These are phyloP conservation scores for Aporrectodea caliginosa DNA, from an alignment of 1,140 invertebrate genomes.

Conservation along the genomic window DNA sequence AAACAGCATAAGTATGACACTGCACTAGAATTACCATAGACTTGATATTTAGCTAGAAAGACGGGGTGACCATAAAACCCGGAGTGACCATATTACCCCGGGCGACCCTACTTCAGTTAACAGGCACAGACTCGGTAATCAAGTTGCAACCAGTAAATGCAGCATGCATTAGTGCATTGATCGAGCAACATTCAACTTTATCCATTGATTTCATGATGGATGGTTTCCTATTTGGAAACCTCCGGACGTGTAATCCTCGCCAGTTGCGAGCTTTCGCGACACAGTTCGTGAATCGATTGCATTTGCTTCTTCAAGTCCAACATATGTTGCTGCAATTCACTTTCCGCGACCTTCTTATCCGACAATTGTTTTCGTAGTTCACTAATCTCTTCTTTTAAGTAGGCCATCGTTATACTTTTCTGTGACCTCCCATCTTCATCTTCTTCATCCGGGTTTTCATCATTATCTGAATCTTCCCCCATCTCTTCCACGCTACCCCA, in stretches of 20 bases:
- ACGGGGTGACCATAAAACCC: too few relatives aligned
- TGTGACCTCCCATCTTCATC: conserved; percentile 4
- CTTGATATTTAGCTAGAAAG: too few relatives aligned
- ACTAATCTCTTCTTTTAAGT: conserved; percentile 6
- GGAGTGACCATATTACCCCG: too few relatives aligned
- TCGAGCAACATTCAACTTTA: too few relatives aligned
- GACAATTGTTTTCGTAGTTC: not conserved
- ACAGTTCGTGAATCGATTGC: conserved; percentile 18
- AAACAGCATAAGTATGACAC: too few relatives aligned
- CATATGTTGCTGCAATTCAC: not conserved
- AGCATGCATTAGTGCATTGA: too few relatives aligned
- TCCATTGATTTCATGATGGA: too few relatives aligned
- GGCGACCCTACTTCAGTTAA: too few relatives aligned
- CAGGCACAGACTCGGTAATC: too few relatives aligned
- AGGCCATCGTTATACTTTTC: not conserved
- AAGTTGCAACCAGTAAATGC: too few relatives aligned
- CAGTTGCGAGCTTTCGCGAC: conserved; percentile 10
- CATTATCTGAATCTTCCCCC: not conserved
- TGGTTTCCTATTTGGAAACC: too few relatives aligned
- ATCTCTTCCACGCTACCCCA: not conserved
- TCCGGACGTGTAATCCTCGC: conserved; percentile 8
- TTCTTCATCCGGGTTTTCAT: conserved; percentile 1
- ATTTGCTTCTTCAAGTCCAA: conserved; percentile 5
- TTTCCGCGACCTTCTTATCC: not conserved
- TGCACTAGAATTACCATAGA: too few relatives aligned